These are phyloP conservation scores for Papilio machaon DNA, from an alignment of 1,140 invertebrate genomes.

Conservation along the genomic window DNA sequence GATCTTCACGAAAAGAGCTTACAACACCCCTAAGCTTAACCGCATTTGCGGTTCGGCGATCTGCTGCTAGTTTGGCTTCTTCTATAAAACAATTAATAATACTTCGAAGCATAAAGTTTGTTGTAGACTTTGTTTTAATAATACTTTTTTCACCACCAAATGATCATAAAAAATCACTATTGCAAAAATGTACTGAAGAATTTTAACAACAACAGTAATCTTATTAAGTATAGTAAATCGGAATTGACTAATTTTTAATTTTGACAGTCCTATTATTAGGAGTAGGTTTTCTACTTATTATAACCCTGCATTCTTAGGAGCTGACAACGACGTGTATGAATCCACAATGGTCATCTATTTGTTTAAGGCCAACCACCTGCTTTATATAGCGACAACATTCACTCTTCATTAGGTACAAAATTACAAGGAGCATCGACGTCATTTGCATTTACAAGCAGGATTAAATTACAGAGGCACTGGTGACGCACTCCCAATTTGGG, in stretches of 20 bases:
- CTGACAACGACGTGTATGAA: neutral
- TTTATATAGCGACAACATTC: neutral
- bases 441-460: slow-evolving; percentile 21
- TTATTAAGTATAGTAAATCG: too few relatives aligned
- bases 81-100: too few relatives aligned
- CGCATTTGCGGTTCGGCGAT: too few relatives aligned
- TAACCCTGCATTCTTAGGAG: neutral
- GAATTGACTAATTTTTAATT: too few relatives aligned
- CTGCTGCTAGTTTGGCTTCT: too few relatives aligned
- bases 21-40: too few relatives aligned
- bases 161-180: neutral
- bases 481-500: slow-evolving; percentile 11
- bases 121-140: neutral
- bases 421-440: slow-evolving; percentile 10
- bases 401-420: slow-evolving; percentile 10
- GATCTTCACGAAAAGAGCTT: too few relatives aligned
- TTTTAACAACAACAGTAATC: neutral
- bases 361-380: neutral
- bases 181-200: neutral
- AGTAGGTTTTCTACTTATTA: neutral
- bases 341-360: neutral
- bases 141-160: neutral
- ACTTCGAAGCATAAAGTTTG: neutral
- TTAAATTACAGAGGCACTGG: slow-evolving; percentile 13
- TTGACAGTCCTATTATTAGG: neutral